Evolutionary conservation across 2,113 vertebrate species (phyloP), one percentile per base, ranked within the genome.

Genomic region (Ceyx margarethae): DNA sequence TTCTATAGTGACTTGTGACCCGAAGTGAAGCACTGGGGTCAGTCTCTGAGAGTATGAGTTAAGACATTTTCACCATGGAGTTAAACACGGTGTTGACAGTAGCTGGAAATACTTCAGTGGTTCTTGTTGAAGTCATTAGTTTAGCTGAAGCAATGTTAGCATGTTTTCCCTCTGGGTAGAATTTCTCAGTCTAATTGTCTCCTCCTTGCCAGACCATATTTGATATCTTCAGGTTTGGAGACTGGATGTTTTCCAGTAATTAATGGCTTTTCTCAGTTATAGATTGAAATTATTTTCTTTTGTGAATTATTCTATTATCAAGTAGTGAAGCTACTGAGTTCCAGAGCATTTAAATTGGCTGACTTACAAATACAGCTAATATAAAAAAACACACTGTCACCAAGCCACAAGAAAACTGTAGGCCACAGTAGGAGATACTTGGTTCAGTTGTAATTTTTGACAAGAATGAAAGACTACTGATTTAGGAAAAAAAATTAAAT

Each of bases 151-250:
- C 91, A 89, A 83, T 73, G 64, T 57, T 95, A 87, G 89, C 79
- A 42, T 91, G 91, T 89, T 95, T 89, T 96, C 87, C 89, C 96
- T 87, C 69, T 91, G 94, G 91, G 81, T 92, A 82, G 85, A 91
- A 93, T 95, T 95, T 92, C 87, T 96, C 84, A 85, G 91, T 57
- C 95, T 96, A 85, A 96, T 85, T 92, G 89, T 94, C 95, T 94
- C 91, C 87, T 93, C 53, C 81, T 95, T 92, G 79, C 89, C 89
- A 95, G 92, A 93, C 65, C 68, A 40, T 93, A 89, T 76, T 92
- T 92, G 79, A 93, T 93, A 91, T 75, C 75, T 87, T 94, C 87
- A 75, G 65, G 72, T 89, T 89, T 89, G 68, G 79, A 92, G 89
- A 87, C 85, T 95, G 85, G 89, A 93, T 64, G 17, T 77, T 93